These are phyloP conservation scores for Cacoxenus indagator DNA, from an alignment of 2,888 invertebrate species.

Conservation along the genomic window DNA sequence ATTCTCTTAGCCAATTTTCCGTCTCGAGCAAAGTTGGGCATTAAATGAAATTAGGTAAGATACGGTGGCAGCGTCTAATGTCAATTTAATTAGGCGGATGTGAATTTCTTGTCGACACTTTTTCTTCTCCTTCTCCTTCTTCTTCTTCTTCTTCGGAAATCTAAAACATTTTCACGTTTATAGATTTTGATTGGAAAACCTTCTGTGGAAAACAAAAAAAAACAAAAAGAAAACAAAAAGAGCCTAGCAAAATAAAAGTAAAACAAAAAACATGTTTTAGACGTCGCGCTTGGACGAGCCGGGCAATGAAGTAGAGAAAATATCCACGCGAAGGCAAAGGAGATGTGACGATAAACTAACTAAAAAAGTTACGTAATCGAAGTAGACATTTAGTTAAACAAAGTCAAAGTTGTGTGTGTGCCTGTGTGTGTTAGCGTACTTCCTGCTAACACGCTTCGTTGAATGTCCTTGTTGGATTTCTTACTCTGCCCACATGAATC, in stretches of 20 bases:
- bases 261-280: not conserved
- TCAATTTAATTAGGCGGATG: not conserved
- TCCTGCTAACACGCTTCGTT: not conserved
- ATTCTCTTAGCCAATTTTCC: not conserved
- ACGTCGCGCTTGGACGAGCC: not conserved
- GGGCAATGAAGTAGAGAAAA: not conserved
- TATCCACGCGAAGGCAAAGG: not conserved
- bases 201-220: not conserved
- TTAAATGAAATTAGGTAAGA: not conserved
- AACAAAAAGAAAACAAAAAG: not conserved
- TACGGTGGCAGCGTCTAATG: not conserved
- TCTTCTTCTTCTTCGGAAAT: not conserved
- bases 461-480: not conserved
- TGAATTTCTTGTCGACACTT: no score
- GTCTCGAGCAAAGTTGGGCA: not conserved
- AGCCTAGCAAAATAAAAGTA: not conserved
- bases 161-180: not conserved
- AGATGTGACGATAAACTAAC: not conserved
- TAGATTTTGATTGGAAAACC: no score
- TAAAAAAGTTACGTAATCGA: slow-evolving; percentile 23
- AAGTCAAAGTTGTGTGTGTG: slow-evolving; percentile 23
- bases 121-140: no score
- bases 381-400: slow-evolving; percentile 17
- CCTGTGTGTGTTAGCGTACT: not conserved
- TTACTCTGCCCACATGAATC: not conserved